A percentile compares a stretch with the other conserved stretches of the same genome.
Conservation (phyloP, 2,888 invertebrate genomes). For the Sarcophaga carnaria region DNA sequence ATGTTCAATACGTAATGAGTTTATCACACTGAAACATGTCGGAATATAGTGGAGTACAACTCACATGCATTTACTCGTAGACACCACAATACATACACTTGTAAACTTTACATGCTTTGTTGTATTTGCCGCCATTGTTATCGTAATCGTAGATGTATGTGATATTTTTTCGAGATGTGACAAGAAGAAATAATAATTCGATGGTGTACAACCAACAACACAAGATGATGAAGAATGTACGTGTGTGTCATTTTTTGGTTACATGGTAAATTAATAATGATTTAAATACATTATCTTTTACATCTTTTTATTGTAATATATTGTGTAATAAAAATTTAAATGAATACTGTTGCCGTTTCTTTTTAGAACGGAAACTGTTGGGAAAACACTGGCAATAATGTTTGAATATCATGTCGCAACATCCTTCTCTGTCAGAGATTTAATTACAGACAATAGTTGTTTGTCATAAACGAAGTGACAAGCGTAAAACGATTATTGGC, state of each 20-base stretch:
- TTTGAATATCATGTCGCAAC: too few species aligned
- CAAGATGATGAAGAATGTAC: conserved; percentile 7
- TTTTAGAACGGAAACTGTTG: too few species aligned
- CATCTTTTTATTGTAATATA: too few species aligned
- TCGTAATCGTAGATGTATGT: too few species aligned
- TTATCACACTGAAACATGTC: conserved; percentile 7
- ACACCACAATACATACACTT: background rate
- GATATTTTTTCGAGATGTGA: background rate
- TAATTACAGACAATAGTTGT: too few species aligned
- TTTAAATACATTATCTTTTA: background rate
- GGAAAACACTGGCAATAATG: too few species aligned
- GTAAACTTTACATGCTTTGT: conserved; percentile 11
- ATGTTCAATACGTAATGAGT: conserved; percentile 27
- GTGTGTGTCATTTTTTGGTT: background rate
- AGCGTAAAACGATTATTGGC: too few species aligned
- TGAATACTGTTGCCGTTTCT: too few species aligned
- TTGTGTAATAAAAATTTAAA: too few species aligned
- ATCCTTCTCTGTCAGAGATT: too few species aligned
- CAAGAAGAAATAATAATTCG: conserved; percentile 44
- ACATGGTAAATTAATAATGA: too few species aligned
- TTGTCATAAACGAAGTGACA: too few species aligned
- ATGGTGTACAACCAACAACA: conserved; percentile 9
- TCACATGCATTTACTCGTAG: background rate
- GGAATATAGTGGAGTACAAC: background rate
- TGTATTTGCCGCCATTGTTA: background rate